phyloP scores from a whole-genome alignment of 2,113 vertebrate genomes.

The Anthoscopus minutus region DNA sequence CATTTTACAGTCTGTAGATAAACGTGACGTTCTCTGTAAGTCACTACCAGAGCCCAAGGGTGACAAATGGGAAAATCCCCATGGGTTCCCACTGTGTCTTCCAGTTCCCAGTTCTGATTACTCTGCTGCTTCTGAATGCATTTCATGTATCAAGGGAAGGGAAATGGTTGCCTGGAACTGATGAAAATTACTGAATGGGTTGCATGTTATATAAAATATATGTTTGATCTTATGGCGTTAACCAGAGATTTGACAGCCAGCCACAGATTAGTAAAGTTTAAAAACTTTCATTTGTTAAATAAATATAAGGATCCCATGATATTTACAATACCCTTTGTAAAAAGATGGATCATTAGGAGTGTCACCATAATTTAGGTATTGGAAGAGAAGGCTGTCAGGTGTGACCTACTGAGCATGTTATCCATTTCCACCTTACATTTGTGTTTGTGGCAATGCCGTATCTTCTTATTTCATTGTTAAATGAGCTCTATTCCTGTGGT shows the following conservation, averaged over 20 bases:
- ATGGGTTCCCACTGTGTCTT: neutral
- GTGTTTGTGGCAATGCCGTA: neutral
- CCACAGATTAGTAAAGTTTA: neutral
- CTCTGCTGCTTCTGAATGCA: neutral
- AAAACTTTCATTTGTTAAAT: neutral
- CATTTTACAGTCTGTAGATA: neutral
- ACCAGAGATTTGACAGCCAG: neutral
- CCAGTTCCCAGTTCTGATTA: neutral
- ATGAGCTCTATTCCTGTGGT: fast-evolving
- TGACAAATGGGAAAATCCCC: neutral
- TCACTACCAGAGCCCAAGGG: neutral
- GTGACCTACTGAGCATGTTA: neutral
- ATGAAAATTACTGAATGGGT: neutral
- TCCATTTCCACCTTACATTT: neutral
- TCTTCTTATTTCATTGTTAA: neutral
- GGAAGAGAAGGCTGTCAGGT: neutral
- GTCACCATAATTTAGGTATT: neutral
- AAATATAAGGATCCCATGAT: neutral
- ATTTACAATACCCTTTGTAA: neutral
- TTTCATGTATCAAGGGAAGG: neutral
- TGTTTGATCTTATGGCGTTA: neutral
- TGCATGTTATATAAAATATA: neutral
- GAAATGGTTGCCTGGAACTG: neutral
- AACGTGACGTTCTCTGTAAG: neutral
- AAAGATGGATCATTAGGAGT: neutral